Evolutionary conservation across 2,797 vertebrate genomes (phyloP), one percentile per base, ranked within the genome.

Genomic region (Chaetophractus vellerosus): DNA sequence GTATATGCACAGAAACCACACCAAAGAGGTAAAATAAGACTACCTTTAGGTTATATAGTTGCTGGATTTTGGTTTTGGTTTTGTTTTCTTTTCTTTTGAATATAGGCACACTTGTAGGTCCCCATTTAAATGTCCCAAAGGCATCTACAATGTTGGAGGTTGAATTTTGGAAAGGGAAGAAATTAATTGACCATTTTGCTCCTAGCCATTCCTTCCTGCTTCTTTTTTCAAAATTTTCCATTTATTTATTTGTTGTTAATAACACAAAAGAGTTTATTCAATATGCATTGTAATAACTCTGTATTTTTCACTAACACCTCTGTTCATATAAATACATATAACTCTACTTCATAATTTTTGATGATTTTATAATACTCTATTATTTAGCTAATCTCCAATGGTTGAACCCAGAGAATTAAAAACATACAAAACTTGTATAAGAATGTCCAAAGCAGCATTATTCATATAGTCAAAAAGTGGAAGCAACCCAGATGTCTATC

Each of bases 21-120:
- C 26, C 26, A 66, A 89, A 90, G n/a, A 90, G 71, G 55, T 84
- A 14, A 94, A 92, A 89, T 63, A 80, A 95, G 48, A 93, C 90
- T 78, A 52, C 11, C 28, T 82, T 80, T 52, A 81, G 87, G 72
- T 33, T 41, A 28, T 31, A n/a, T 64, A 84, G 78, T 72, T 72
- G 55, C 41, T 75, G 11, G 45, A 6, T 6, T 9, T 38, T 87
- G 59, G 28, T 80, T 57, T 48, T 33, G n/a, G 33, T 90, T 19
- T 68, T 78, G 19, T 94, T 86, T 90, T 36, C 45, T 90, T 93
- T 33, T 48, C 15, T 15, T 80, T 91, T 59, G 82, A 86, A 84
- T 10, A 63, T 19, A 50, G 61, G n/a, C 12, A 33, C 36, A 19
- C 11, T 6, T 2, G 31, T 33, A 36, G 11, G 26, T 36, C 31